These are phyloP conservation scores for Drosophila barbarae DNA, from an alignment of 2,888 invertebrate species.

Conservation along the genomic window DNA sequence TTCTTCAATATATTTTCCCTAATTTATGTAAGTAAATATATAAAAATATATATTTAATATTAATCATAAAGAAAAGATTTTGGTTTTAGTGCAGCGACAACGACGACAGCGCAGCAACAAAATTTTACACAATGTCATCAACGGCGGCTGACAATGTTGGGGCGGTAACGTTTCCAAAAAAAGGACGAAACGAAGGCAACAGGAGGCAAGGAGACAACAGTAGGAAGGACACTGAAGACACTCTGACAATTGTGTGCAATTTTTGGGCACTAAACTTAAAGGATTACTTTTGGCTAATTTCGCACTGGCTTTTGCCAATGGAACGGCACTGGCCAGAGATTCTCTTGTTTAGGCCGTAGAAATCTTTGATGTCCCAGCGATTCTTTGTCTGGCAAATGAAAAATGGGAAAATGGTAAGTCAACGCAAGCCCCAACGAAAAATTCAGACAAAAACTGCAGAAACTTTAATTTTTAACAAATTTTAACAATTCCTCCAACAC, in stretches of 20 bases:
- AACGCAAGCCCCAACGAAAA: no score
- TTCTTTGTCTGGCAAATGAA: constrained; percentile 7
- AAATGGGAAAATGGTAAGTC: not conserved
- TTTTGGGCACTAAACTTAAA: constrained; percentile 67
- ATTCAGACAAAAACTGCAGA: not conserved
- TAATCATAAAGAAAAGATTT: not conserved
- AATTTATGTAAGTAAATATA: not conserved
- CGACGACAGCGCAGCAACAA: constrained; percentile 58
- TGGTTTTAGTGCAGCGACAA: constrained; percentile 13
- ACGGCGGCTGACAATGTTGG: constrained; percentile 60
- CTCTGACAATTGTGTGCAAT: constrained; percentile 63
- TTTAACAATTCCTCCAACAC: not conserved
- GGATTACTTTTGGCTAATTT: constrained; percentile 73
- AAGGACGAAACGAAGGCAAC: constrained; percentile 2
- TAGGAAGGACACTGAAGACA: constrained; percentile 23
- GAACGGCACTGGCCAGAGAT: not conserved
- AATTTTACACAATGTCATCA: constrained; percentile 72
- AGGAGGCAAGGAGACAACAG: not conserved
- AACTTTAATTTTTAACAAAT: not conserved
- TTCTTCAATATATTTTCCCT: not conserved
- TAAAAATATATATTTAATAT: not conserved
- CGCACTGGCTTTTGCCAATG: constrained; percentile 41
- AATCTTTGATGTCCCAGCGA: constrained; percentile 24
- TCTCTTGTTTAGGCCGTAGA: constrained; percentile 22
- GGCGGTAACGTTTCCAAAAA: constrained; percentile 1